Percentiles rank a stretch among this genome's conserved stretches.
These are phyloP conservation scores for Brachystomella parvula DNA, from an alignment of 1,140 invertebrate genomes.

Conservation along the genomic window DNA sequence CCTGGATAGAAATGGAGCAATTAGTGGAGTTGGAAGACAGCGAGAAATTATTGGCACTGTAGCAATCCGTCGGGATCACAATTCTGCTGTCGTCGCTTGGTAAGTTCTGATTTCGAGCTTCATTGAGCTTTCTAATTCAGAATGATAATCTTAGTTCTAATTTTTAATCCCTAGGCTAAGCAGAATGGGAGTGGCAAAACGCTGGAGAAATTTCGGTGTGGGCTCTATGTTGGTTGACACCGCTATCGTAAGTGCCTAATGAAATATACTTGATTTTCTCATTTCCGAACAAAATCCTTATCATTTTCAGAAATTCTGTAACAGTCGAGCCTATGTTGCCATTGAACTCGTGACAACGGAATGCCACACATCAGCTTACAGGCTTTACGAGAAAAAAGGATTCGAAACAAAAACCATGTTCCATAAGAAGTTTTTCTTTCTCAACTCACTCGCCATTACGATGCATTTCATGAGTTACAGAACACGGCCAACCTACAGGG, in stretches of 20 bases:
- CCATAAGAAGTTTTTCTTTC: constrained; percentile 46
- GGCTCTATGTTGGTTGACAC: constrained; percentile 44
- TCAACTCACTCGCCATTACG: constrained; percentile 43
- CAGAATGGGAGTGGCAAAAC: constrained; percentile 46
- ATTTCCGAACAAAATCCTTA: not conserved
- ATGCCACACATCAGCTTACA: constrained; percentile 47
- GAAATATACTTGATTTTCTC: not conserved
- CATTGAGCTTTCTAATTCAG: too few relatives aligned
- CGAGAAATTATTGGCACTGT: constrained; percentile 46
- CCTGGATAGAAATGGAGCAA: constrained; percentile 15
- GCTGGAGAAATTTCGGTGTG: constrained; percentile 47
- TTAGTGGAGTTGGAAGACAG: not conserved
- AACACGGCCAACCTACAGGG: constrained; percentile 11
- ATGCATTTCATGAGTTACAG: constrained; percentile 43
- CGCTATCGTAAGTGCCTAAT: too few relatives aligned
- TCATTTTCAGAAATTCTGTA: constrained; percentile 44
- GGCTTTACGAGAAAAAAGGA: constrained; percentile 48
- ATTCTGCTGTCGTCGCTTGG: constrained; percentile 47
- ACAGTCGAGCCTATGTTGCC: constrained; percentile 45
- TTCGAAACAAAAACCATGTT: constrained; percentile 51
- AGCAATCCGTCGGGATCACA: constrained; percentile 44
- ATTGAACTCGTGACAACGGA: constrained; percentile 49
- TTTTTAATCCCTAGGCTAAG: too few relatives aligned
- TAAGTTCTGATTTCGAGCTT: too few relatives aligned
- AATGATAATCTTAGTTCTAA: too few relatives aligned